Conservation (phyloP, 2,113 vertebrate species). For the Gadus macrocephalus region DNA sequence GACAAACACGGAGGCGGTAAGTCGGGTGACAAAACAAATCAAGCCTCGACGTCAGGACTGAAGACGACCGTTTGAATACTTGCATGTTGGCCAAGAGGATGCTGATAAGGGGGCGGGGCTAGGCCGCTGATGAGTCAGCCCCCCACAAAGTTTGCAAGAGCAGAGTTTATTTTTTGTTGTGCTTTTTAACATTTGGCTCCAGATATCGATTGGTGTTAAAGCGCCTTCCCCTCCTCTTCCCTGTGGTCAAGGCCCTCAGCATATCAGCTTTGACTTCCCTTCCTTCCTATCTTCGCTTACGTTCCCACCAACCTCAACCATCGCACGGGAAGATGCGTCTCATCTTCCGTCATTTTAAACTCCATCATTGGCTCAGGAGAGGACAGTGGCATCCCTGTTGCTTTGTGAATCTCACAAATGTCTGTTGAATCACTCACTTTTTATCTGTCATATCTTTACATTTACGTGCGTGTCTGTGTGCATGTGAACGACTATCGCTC, state of each 20-base stretch:
- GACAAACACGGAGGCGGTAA: conserved; percentile 32
- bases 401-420: conserved; percentile 36
- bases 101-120: conserved; percentile 38
- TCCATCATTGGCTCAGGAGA: conserved; percentile 58
- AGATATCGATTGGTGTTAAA: conserved; percentile 19
- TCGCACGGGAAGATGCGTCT: conserved; percentile 11
- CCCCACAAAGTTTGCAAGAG: conserved; percentile 44
- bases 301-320: conserved; percentile 19
- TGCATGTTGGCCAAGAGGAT: conserved; percentile 26
- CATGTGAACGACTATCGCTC: conserved; percentile 30
- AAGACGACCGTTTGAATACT: conserved; percentile 38
- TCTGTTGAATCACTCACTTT: not conserved
- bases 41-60: conserved; percentile 43
- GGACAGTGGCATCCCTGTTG: conserved; percentile 54
- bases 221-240: conserved; percentile 28
- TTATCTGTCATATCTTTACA: conserved; percentile 9
- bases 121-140: conserved; percentile 25
- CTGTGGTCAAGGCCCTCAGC: conserved; percentile 22
- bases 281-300: conserved; percentile 3
- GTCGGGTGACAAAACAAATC: conserved; percentile 40
- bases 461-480: conserved; percentile 23
- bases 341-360: conserved; percentile 37
- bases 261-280: conserved; percentile 15
- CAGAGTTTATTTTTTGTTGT: conserved; percentile 19
- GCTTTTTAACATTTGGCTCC: conserved; percentile 38